Evolutionary conservation across 2,797 vertebrate species (phyloP).

Genomic region (Pseudopleuronectes americanus): DNA sequence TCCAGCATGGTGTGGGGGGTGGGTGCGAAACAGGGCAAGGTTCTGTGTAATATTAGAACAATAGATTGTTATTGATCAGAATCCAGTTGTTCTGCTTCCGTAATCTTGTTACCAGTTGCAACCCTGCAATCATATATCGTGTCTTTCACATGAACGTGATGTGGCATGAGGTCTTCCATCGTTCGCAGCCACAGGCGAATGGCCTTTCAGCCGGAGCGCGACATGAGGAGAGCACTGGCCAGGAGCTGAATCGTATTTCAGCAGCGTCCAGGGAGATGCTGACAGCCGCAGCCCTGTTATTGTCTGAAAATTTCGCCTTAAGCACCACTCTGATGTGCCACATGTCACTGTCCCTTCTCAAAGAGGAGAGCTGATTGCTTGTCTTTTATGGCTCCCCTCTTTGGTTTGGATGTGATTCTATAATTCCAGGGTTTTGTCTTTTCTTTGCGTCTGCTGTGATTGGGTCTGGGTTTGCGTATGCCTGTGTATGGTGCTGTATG

Average conservation of each 20-base stretch:
- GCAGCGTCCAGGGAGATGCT: slow-evolving; percentile 47
- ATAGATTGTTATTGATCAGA: not conserved
- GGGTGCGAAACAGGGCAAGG: slow-evolving; percentile 30
- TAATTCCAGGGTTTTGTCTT: slow-evolving; percentile 22
- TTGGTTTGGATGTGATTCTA: slow-evolving; percentile 44
- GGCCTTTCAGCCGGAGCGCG: slow-evolving; percentile 40
- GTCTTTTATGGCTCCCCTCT: slow-evolving; percentile 47
- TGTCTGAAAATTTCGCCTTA: slow-evolving; percentile 69
- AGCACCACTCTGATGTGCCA: slow-evolving; percentile 67
- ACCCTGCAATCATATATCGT: not conserved
- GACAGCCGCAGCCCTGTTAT: slow-evolving; percentile 70
- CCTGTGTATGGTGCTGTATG: slow-evolving; percentile 6
- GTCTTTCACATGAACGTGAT: slow-evolving; percentile 24
- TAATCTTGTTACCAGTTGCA: not conserved
- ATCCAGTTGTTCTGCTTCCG: slow-evolving; percentile 1
- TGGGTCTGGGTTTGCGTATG: slow-evolving; percentile 16
- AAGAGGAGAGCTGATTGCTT: slow-evolving; percentile 59
- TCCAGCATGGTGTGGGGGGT: slow-evolving; percentile 14
- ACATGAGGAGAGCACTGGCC: slow-evolving; percentile 35
- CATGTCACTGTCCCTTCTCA: slow-evolving; percentile 47
- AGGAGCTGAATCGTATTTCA: slow-evolving; percentile 65
- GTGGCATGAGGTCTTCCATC: slow-evolving; percentile 20
- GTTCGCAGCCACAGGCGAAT: slow-evolving; percentile 44
- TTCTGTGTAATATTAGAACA: not conserved
- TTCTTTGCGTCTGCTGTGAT: slow-evolving; percentile 5